Conservation (phyloP, 1,140 invertebrate species). For the Gryllus bimaculatus region DNA sequence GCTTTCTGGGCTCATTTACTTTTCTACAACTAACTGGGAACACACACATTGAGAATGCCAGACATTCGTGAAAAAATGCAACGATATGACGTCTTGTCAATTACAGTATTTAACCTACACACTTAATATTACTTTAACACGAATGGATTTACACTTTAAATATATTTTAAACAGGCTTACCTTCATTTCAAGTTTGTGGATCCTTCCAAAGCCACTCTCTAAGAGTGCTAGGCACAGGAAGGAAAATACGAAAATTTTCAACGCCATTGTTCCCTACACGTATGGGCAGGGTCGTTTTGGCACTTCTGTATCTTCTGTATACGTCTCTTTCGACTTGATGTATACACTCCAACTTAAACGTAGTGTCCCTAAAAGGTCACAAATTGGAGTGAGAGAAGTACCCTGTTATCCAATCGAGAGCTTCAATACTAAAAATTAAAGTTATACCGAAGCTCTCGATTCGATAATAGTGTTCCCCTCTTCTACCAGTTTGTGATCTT, state of each 20-base stretch:
- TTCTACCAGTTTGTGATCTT: no score
- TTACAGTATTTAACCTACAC: not conserved
- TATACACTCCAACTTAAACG: no score
- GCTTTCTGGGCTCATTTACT: not conserved
- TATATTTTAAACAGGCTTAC: not conserved
- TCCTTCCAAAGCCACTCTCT: not conserved
- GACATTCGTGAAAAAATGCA: not conserved
- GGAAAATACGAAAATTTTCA: not conserved
- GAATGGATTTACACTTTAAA: not conserved
- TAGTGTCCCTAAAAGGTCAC: no score
- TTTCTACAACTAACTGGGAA: not conserved
- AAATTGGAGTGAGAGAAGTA: no score
- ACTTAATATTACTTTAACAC: not conserved
- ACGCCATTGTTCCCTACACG: not conserved
- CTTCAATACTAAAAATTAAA: no score
- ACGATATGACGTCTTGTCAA: not conserved
- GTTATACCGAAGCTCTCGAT: no score
- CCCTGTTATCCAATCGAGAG: no score
- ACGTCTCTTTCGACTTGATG: no score
- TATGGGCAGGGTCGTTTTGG: not conserved
- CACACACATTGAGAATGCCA: no score
- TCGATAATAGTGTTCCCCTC: no score
- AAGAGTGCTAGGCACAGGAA: not conserved
- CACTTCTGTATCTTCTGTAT: no score
- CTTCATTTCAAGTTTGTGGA: constrained; percentile 16